phyloP scores from a whole-genome alignment of 2,888 invertebrate species.

The Carabus problematicus region DNA sequence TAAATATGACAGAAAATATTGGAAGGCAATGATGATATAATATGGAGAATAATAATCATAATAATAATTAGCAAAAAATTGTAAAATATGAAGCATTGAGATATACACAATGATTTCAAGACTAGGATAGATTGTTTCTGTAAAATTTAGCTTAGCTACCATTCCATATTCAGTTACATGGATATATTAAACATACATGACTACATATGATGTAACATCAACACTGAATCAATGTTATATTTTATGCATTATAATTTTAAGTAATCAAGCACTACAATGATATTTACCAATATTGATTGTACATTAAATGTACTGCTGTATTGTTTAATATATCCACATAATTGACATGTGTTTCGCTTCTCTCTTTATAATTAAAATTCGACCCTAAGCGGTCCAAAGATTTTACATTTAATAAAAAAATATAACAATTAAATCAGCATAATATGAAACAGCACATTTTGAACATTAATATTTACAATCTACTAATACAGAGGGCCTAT shows the following conservation, averaged over 20 bases:
- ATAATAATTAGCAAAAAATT: slow-evolving; percentile 25
- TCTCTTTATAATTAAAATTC: slow-evolving; percentile 29
- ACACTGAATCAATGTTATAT: too few relatives aligned
- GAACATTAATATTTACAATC: slow-evolving; percentile 36
- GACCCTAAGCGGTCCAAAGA: slow-evolving; percentile 28
- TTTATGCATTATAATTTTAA: too few relatives aligned
- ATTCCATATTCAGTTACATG: slow-evolving; percentile 7
- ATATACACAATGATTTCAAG: slow-evolving; percentile 24
- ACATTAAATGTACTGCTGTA: too few relatives aligned
- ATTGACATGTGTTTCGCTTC: too few relatives aligned
- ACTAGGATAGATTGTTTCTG: slow-evolving; percentile 33
- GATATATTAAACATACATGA: slow-evolving; percentile 11
- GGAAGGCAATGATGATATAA: slow-evolving; percentile 2
- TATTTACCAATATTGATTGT: too few relatives aligned
- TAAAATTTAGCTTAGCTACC: slow-evolving; percentile 33
- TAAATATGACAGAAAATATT: slow-evolving; percentile 28
- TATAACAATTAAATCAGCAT: slow-evolving; percentile 33
- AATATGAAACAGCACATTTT: slow-evolving; percentile 38
- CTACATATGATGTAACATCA: too few relatives aligned
- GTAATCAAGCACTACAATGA: too few relatives aligned
- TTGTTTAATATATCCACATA: too few relatives aligned
- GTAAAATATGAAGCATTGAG: slow-evolving; percentile 25
- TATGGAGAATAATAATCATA: slow-evolving; percentile 7
- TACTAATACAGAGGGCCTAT: slow-evolving; percentile 22
- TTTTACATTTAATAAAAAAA: slow-evolving; percentile 27